A percentile compares a stretch with the other conserved stretches of the same genome.
phyloP scores from a whole-genome alignment of 2,797 vertebrate species.

The Sebastolobus alascanus region DNA sequence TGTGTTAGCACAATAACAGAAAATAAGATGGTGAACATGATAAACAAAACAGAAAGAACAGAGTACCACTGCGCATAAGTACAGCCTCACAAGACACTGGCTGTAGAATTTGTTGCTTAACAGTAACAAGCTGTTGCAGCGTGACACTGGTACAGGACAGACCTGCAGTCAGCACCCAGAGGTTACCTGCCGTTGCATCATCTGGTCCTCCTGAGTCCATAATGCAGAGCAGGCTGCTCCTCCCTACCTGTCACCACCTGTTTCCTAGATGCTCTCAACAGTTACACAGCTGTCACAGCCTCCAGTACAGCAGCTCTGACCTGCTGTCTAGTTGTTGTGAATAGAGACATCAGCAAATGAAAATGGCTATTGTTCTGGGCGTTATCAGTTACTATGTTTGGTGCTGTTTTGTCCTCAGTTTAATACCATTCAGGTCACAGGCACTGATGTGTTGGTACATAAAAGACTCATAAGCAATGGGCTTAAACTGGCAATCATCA shows the following conservation, averaged over 20 bases:
- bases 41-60: not conserved
- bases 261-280: conserved; percentile 53
- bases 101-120: not conserved
- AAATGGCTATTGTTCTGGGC: conserved; percentile 4
- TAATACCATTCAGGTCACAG: not conserved
- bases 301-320: not conserved
- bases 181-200: conserved; percentile 64
- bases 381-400: conserved; percentile 8
- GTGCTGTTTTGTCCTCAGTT: conserved; percentile 4
- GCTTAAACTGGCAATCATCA: not conserved
- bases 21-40: not conserved
- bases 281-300: conserved; percentile 41
- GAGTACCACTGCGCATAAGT: not conserved
- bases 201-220: conserved; percentile 19
- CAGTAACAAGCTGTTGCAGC: not conserved
- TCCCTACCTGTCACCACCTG: conserved; percentile 45
- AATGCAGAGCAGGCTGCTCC: conserved; percentile 1
- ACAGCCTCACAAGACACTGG: not conserved
- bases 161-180: conserved; percentile 20
- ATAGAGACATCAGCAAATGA: conserved; percentile 8
- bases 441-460: not conserved
- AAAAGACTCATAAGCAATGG: not conserved
- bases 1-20: not conserved
- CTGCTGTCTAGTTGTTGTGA: conserved; percentile 9
- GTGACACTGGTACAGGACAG: conserved; percentile 13